These are phyloP conservation scores for Thalpophila matura DNA, from an alignment of 2,888 invertebrate genomes.

Conservation along the genomic window DNA sequence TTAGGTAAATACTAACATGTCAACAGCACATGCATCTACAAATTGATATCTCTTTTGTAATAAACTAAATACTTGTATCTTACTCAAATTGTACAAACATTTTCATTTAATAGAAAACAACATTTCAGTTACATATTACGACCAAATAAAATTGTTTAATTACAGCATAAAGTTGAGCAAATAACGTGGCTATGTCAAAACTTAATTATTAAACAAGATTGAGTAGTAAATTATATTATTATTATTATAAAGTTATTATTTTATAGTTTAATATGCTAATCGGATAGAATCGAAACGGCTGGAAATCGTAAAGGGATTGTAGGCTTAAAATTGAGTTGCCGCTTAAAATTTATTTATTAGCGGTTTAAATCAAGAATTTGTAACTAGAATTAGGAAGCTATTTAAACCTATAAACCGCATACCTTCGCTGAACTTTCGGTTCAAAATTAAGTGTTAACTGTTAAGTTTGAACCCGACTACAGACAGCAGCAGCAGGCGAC, in stretches of 20 bases:
- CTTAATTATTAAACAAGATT: conserved; percentile 24
- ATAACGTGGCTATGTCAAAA: conserved; percentile 7
- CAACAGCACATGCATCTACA: conserved; percentile 2
- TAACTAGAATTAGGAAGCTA: not conserved
- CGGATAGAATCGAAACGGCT: conserved; percentile 21
- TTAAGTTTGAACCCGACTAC: too few species aligned
- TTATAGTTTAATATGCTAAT: conserved; percentile 49
- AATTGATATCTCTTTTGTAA: conserved; percentile 9
- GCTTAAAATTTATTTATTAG: conserved; percentile 33
- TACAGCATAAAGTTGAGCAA: conserved; percentile 31
- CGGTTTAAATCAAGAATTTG: conserved; percentile 16
- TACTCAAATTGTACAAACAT: conserved; percentile 5
- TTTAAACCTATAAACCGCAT: not conserved
- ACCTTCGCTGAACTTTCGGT: too few species aligned
- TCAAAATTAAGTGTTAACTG: too few species aligned
- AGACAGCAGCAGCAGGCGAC: too few species aligned
- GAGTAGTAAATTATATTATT: conserved; percentile 34
- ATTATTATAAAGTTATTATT: conserved; percentile 27
- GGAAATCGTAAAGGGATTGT: conserved; percentile 23
- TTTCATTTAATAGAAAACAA: not conserved
- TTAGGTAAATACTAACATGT: conserved; percentile 4
- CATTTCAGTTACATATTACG: conserved; percentile 1
- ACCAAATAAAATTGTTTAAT: conserved; percentile 32
- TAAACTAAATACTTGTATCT: conserved; percentile 14
- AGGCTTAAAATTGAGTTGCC: not conserved